A percentile compares a stretch with the other conserved stretches of the same genome.
These are phyloP conservation scores for Lasioglossum malachurum DNA, from an alignment of 2,888 invertebrate genomes.

Conservation along the genomic window DNA sequence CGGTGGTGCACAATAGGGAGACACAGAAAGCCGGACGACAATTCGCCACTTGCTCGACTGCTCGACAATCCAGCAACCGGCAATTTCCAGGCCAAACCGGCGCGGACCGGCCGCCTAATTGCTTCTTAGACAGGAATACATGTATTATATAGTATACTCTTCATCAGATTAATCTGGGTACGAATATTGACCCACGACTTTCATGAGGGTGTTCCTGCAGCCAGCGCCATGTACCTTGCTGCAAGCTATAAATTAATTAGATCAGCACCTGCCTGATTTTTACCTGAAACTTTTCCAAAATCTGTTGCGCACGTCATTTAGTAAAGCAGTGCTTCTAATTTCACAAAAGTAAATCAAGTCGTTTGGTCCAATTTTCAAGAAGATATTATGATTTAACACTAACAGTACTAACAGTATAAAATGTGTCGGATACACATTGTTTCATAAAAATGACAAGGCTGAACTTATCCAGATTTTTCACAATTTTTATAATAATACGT, in stretches of 20 bases:
- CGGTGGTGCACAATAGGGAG: constrained; percentile 50
- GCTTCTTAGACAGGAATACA: constrained; percentile 36
- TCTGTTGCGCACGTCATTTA: not conserved
- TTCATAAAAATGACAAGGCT: no score
- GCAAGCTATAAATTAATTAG: no score
- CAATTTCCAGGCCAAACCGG: constrained; percentile 64
- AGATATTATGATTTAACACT: not conserved
- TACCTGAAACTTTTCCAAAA: no score
- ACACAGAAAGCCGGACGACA: constrained; percentile 75
- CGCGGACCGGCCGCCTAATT: constrained; percentile 54
- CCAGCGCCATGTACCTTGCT: no score
- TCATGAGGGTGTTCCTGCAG: no score
- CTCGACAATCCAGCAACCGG: constrained; percentile 74
- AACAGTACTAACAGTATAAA: no score
- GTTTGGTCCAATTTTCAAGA: not conserved
- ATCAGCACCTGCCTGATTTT: no score
- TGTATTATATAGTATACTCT: not conserved
- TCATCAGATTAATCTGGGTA: not conserved
- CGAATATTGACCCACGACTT: not conserved
- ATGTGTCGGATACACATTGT: no score
- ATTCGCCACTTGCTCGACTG: constrained; percentile 45
- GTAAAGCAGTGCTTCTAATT: not conserved
- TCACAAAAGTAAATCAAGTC: not conserved
- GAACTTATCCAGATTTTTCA: no score
- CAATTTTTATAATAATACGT: no score